Evolutionary conservation across 2,888 invertebrate species (phyloP).

Genomic region (Tyria jacobaeae): DNA sequence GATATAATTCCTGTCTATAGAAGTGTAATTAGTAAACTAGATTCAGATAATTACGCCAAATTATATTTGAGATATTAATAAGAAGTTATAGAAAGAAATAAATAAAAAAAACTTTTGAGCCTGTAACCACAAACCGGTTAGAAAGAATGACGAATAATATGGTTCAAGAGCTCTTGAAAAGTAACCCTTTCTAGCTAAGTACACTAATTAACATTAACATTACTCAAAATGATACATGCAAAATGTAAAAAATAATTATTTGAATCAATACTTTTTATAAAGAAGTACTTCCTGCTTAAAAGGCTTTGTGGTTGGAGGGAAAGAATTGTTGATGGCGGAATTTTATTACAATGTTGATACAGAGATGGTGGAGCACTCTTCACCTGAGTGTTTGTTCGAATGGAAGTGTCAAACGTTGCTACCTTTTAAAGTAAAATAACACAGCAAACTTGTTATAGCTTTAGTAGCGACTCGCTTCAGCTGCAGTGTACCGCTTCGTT

Average conservation of each 20-base stretch:
- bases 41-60: too few species aligned
- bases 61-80: too few species aligned
- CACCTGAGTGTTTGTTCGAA: slow-evolving; percentile 2
- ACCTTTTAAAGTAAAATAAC: slow-evolving; percentile 9
- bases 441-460: not conserved
- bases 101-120: too few species aligned
- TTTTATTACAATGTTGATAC: slow-evolving; percentile 21
- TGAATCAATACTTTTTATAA: slow-evolving; percentile 13
- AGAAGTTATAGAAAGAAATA: too few species aligned
- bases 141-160: too few species aligned
- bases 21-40: too few species aligned
- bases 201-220: too few species aligned
- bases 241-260: slow-evolving; percentile 14
- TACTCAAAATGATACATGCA: too few species aligned
- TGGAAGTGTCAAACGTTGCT: slow-evolving; percentile 10
- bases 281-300: slow-evolving; percentile 18
- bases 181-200: too few species aligned
- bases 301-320: slow-evolving; percentile 20
- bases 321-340: slow-evolving; percentile 8
- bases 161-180: too few species aligned
- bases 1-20: too few species aligned
- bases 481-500: not conserved
- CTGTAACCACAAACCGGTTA: too few species aligned
- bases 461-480: not conserved
- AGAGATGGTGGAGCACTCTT: slow-evolving; percentile 1